Conservation (phyloP, 1,140 invertebrate species). For the Pseudomyrmex flavicornis region DNA sequence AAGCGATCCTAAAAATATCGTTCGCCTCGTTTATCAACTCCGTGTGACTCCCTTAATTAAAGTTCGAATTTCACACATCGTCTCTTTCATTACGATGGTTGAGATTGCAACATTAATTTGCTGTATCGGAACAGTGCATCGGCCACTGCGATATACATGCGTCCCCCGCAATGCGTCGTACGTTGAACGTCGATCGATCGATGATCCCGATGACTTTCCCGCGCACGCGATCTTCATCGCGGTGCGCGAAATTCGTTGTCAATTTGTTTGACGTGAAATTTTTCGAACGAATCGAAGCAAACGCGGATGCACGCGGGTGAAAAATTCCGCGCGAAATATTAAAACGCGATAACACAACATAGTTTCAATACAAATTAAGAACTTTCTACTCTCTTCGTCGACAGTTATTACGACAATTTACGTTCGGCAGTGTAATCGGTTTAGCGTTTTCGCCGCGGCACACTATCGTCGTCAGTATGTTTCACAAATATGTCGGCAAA, state of each 20-base stretch:
- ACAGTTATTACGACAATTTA: too few relatives aligned
- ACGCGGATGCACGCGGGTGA: background rate
- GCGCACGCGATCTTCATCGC: background rate
- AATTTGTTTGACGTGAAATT: background rate
- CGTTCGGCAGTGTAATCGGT: too few relatives aligned
- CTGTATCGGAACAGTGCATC: constrained; percentile 8
- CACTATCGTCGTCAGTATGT: background rate
- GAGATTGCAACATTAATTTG: constrained; percentile 37
- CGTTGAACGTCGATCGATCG: background rate
- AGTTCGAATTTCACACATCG: constrained; percentile 30
- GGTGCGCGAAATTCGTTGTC: background rate
- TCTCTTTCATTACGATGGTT: background rate
- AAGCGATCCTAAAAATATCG: background rate
- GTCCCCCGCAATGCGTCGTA: background rate
- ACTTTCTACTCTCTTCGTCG: background rate
- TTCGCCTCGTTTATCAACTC: background rate
- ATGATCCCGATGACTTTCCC: constrained; percentile 26
- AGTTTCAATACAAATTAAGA: background rate
- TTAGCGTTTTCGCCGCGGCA: too few relatives aligned
- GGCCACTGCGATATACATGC: background rate
- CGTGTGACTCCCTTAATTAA: constrained; percentile 18
- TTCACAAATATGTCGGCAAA: background rate
- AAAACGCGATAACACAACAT: background rate
- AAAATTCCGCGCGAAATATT: background rate
- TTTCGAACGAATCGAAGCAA: background rate